Evolutionary conservation across 2,113 vertebrate species (phyloP), one percentile per base, ranked within the genome.

Genomic region (Colossoma macropomum): DNA sequence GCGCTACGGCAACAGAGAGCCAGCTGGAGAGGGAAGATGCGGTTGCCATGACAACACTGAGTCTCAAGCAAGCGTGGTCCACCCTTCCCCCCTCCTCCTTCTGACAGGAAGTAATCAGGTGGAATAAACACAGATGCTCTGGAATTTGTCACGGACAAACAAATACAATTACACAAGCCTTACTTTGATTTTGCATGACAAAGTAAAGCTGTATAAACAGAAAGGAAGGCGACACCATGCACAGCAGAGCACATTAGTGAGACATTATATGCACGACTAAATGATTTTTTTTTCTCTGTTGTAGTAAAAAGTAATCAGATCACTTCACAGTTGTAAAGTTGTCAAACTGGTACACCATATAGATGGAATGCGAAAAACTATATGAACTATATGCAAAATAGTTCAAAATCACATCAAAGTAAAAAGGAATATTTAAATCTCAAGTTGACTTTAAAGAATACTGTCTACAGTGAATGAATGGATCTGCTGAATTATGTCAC

Each of bases 81-180:
- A 45, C 77, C 48, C 27, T 34, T 34, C 10, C 65, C n/a, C 23
- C 13, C 41, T 50, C 66, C 77, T 75, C 72, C 72, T 34, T 21
- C 23, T 76, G 69, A 83, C 85, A 86, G 86, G 86, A 84, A 84
- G 86, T 79, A 77, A 87, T 87, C 28, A 75, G 74, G 85, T 50
- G 12, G 56, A 84, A 81, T 76, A 54, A 54, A 72, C 82, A 87
- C 82, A 84, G 82, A 87, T 84, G 82, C 78, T 84, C 11, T 52
- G 34, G 70, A 81, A 78, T 69, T 84, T 38, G 65, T 74, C 73
- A 69, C 6, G 50, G 50, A 69, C 45, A n/a, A 65, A 63, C 23
- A 25, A 75, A 32, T 5, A 16, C 25, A 25, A 75, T 45, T 52
- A 19, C 12, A 13, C 11, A 0, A 63, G 70, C 27, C 6, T 23